Evolutionary conservation across 2,797 vertebrate genomes (phyloP).

Genomic region (Liasis olivaceus): DNA sequence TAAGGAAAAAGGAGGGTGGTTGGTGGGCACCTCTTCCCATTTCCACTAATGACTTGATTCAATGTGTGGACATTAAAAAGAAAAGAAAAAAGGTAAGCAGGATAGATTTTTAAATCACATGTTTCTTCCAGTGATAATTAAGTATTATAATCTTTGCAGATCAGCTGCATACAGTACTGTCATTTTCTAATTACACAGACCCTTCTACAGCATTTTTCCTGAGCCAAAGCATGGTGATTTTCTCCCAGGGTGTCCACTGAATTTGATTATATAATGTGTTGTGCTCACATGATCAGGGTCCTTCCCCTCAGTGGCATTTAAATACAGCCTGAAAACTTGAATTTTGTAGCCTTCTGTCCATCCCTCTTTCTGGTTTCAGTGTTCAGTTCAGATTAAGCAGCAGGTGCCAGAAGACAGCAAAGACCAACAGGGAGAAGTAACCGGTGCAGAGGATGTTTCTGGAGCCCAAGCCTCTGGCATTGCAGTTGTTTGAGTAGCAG

Average conservation of each 20-base stretch:
- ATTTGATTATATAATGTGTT: neutral
- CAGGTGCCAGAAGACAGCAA: conserved; percentile 56
- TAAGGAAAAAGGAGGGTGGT: neutral
- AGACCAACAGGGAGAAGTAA: conserved; percentile 70
- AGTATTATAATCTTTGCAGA: rapidly evolving
- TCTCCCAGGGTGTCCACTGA: neutral
- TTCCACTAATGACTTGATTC: neutral
- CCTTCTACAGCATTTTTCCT: neutral
- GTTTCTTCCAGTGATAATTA: neutral
- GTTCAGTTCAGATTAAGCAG: conserved; percentile 61
- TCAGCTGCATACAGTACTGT: neutral
- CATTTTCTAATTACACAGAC: neutral
- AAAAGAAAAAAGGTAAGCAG: neutral
- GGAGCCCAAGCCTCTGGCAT: conserved; percentile 71
- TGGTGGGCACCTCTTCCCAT: too few relatives aligned
- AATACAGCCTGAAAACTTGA: conserved; percentile 34
- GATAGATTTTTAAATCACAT: neutral
- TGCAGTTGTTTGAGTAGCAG: conserved; percentile 89
- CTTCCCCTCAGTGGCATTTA: neutral
- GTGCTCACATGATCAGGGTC: neutral
- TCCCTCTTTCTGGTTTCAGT: neutral
- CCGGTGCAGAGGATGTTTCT: conserved; percentile 54
- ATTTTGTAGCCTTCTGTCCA: neutral
- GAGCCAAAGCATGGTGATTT: neutral
- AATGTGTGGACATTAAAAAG: neutral